phyloP scores from a whole-genome alignment of 2,888 invertebrate species.

The Branchipolynoe longqiensis region DNA sequence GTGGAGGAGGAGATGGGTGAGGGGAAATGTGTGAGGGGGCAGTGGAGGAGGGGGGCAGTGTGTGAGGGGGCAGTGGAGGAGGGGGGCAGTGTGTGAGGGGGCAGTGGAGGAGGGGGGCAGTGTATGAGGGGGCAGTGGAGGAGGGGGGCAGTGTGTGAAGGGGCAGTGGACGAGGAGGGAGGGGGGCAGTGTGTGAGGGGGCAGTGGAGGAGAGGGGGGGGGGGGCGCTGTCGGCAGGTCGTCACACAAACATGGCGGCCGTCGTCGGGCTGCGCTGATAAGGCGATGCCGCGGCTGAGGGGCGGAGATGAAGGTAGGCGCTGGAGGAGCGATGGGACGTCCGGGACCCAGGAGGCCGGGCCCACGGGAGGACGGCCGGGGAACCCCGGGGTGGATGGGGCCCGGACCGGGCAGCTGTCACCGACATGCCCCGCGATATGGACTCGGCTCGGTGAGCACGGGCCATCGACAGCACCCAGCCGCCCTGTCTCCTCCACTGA shows the following conservation, averaged over 20 bases:
- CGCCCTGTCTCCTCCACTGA: too few relatives aligned
- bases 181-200: background rate
- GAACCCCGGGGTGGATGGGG: conserved; percentile 1
- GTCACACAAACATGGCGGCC: background rate
- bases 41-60: too few relatives aligned
- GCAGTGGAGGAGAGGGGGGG: background rate
- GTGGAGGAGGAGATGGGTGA: too few relatives aligned
- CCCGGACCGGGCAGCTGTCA: conserved; percentile 27
- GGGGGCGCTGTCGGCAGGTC: conserved; percentile 7
- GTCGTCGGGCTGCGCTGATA: conserved; percentile 6
- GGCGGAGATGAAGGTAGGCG: conserved; percentile 19
- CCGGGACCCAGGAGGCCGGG: background rate
- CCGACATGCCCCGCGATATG: conserved; percentile 4
- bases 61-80: too few relatives aligned
- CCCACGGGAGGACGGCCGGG: background rate
- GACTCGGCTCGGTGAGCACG: background rate
- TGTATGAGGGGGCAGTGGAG: background rate
- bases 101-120: background rate
- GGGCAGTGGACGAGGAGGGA: background rate
- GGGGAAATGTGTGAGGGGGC: too few relatives aligned
- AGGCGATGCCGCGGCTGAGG: conserved; percentile 16
- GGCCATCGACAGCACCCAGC: background rate
- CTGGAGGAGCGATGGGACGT: conserved; percentile 51
- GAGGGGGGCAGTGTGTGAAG: background rate
- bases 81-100: background rate